phyloP scores from a whole-genome alignment of 2,888 invertebrate genomes.

The Tenodera sinensis region DNA sequence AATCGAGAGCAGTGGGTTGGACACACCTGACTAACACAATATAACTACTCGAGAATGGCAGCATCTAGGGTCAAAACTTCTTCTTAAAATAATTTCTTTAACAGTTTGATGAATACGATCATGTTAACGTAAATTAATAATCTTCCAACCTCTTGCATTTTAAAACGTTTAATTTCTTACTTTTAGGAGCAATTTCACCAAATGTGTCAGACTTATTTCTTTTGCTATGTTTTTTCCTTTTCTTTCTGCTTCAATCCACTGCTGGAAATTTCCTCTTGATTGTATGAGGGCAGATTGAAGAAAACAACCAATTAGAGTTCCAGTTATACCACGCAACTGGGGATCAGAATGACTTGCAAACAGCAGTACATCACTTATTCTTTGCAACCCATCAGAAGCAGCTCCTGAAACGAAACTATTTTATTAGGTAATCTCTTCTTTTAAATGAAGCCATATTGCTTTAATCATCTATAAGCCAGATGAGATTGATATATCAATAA shows the following conservation, averaged over 20 bases:
- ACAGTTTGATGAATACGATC: no score
- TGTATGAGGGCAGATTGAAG: constrained; percentile 57
- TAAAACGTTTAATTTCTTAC: constrained; percentile 10
- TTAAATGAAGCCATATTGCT: no score
- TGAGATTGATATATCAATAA: no score
- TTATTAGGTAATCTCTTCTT: neutral
- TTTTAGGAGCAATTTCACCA: constrained; percentile 27
- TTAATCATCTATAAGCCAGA: no score
- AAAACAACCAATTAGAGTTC: constrained; percentile 65
- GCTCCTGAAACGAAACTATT: neutral
- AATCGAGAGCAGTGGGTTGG: no score
- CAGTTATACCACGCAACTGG: constrained; percentile 71
- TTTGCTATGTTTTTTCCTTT: neutral
- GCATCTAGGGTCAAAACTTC: no score
- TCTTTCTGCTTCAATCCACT: constrained; percentile 22
- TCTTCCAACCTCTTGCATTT: no score
- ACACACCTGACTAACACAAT: no score
- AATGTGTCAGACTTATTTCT: constrained; percentile 16
- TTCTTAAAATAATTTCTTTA: no score
- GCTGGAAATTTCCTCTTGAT: constrained; percentile 51
- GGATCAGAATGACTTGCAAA: constrained; percentile 74
- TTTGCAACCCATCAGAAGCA: constrained; percentile 17
- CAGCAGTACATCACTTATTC: constrained; percentile 65
- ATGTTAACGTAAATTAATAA: no score
- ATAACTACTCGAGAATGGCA: no score